phyloP scores from a whole-genome alignment of 2,797 vertebrate species.

The Sus cebifrons region DNA sequence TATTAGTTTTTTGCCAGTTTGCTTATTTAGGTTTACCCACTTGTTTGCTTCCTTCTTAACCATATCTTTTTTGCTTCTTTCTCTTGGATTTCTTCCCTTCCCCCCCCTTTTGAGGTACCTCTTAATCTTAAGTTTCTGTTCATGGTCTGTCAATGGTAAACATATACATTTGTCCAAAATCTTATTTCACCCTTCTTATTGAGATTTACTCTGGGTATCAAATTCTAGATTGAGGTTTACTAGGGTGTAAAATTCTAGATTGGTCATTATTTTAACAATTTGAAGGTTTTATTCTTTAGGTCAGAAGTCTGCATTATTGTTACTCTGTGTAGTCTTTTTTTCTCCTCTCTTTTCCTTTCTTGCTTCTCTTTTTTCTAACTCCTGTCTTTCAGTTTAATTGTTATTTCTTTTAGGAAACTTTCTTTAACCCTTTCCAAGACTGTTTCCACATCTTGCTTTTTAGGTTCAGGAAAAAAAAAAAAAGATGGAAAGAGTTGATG shows the following conservation, averaged over 20 bases:
- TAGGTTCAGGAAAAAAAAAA: background rate
- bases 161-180: background rate
- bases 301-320: background rate
- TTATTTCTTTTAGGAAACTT: background rate
- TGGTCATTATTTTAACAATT: background rate
- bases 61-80: background rate
- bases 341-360: background rate
- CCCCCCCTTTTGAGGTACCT: background rate
- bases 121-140: background rate
- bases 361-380: background rate
- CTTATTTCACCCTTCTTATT: background rate
- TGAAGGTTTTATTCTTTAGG: background rate
- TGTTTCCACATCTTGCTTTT: background rate
- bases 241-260: background rate
- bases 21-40: background rate
- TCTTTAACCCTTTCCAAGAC: background rate
- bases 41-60: background rate
- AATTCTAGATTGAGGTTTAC: slow-evolving; percentile 29
- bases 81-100: background rate
- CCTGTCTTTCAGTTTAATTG: background rate
- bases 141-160: background rate
- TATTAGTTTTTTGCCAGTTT: background rate
- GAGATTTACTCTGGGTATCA: background rate
- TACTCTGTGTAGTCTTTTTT: background rate
- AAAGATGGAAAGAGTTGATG: background rate